phyloP scores from a whole-genome alignment of 2,113 vertebrate species.

The Nettapus auritus region DNA sequence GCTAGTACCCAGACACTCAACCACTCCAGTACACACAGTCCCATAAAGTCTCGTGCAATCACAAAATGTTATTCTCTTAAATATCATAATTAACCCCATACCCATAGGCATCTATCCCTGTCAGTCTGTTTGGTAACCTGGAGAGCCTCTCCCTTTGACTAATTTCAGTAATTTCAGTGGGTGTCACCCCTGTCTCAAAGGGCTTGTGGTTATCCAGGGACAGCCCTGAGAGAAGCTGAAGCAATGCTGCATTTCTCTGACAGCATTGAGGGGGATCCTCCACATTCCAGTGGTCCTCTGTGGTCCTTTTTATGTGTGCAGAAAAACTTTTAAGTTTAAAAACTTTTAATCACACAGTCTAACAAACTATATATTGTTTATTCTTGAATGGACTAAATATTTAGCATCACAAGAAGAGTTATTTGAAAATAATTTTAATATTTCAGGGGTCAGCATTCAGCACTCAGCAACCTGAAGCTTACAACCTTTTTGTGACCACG shows the following conservation, averaged over 20 bases:
- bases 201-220: neutral
- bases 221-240: accelerated
- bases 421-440: neutral
- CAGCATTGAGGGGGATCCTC: neutral
- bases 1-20: neutral
- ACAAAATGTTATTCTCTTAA: neutral
- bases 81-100: neutral
- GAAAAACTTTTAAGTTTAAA: neutral
- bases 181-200: neutral
- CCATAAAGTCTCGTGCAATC: neutral
- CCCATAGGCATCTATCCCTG: neutral
- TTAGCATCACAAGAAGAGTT: neutral
- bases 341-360: neutral
- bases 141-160: neutral
- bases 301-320: neutral
- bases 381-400: neutral
- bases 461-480: slow-evolving; percentile 77
- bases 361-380: neutral
- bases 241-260: neutral
- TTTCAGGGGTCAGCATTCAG: slow-evolving; percentile 86
- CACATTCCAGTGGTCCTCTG: neutral
- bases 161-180: neutral
- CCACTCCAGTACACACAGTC: neutral
- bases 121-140: neutral
- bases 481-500: slow-evolving; percentile 87